phyloP scores from a whole-genome alignment of 2,113 vertebrate genomes.

The Orycteropus afer region DNA sequence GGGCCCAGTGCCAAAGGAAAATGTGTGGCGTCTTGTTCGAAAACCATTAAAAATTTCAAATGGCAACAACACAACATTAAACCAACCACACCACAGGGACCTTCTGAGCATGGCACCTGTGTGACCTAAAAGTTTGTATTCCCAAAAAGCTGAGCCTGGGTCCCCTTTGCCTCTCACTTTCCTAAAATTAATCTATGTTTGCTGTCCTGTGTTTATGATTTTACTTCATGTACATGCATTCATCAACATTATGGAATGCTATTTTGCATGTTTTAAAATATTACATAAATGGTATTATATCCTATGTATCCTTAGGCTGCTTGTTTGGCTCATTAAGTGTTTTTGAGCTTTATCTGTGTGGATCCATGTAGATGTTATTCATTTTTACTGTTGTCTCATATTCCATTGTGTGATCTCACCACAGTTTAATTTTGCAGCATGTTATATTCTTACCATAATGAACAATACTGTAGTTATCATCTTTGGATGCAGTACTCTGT shows the following conservation, averaged over 20 bases:
- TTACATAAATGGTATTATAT: background rate
- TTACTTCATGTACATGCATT: background rate
- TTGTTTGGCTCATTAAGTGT: background rate
- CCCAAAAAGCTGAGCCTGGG: background rate
- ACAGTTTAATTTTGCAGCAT: background rate
- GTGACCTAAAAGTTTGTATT: background rate
- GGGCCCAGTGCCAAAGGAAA: background rate
- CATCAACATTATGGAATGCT: background rate
- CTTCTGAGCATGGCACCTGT: too few relatives aligned
- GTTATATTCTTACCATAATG: background rate
- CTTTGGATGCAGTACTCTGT: background rate
- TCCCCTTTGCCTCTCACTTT: background rate
- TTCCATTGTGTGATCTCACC: background rate
- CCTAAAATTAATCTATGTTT: background rate
- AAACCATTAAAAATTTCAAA: conserved; percentile 26
- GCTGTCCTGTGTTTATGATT: background rate
- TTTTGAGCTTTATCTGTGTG: background rate
- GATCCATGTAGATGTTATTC: background rate
- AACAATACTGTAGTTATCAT: background rate
- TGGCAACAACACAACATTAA: background rate
- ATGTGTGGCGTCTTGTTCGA: background rate
- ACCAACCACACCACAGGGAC: fast-evolving
- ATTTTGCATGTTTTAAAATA: background rate
- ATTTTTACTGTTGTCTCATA: background rate
- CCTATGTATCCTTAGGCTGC: background rate